phyloP scores from a whole-genome alignment of 2,888 invertebrate genomes.

The Perdita meconis region DNA sequence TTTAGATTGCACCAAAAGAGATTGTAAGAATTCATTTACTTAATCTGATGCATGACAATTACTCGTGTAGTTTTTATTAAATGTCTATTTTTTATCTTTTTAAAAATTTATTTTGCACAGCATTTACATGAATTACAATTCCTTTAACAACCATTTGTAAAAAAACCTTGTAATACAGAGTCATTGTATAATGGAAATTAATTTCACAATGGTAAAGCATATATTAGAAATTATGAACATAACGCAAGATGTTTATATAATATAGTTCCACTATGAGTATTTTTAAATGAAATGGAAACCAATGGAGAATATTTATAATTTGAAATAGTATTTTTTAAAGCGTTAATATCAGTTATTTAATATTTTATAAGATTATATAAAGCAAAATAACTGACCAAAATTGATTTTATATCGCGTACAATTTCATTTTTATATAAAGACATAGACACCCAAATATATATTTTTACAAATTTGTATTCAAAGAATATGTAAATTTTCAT shows the following conservation, averaged over 20 bases:
- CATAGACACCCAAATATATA: slow-evolving; percentile 25
- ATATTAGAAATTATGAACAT: slow-evolving; percentile 7
- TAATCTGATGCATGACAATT: slow-evolving; percentile 39
- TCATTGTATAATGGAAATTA: slow-evolving; percentile 24
- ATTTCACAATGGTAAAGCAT: background rate
- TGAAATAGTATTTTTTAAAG: too few species aligned
- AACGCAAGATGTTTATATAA: slow-evolving; percentile 1
- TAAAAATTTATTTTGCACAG: slow-evolving; percentile 47
- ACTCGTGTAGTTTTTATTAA: slow-evolving; percentile 30
- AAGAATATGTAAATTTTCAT: slow-evolving; percentile 26
- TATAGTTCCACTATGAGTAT: background rate
- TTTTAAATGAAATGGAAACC: too few species aligned
- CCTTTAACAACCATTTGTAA: slow-evolving; percentile 46
- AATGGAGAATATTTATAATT: too few species aligned
- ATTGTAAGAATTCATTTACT: slow-evolving; percentile 46
- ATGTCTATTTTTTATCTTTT: background rate
- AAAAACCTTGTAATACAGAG: slow-evolving; percentile 62
- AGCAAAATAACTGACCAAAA: slow-evolving; percentile 28
- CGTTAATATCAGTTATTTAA: background rate
- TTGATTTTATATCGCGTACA: slow-evolving; percentile 19
- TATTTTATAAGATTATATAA: slow-evolving; percentile 7
- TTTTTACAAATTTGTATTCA: slow-evolving; percentile 36
- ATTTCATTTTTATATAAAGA: slow-evolving; percentile 37
- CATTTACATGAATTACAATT: slow-evolving; percentile 42
- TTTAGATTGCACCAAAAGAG: slow-evolving; percentile 56